Base-by-base conservation (phyloP, 2,113 vertebrate genomes). In the Dermatemys mawii region DNA sequence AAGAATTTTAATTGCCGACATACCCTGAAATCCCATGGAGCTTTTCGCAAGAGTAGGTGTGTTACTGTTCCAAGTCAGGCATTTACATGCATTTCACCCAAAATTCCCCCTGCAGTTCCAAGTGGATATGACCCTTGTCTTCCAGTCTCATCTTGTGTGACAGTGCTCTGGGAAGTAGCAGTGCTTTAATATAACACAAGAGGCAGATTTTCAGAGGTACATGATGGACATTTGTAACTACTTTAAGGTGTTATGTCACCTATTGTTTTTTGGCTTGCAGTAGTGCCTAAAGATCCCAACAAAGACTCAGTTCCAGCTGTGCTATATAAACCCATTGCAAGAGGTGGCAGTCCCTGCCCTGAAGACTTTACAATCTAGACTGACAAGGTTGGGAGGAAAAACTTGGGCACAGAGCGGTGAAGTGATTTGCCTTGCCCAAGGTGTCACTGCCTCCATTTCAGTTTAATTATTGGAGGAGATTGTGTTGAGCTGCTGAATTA, bases 401-500 rank as follows among this genome's bases (percentile, higher is more conserved):
- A 24, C 67, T 90, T 50, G 9, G 51, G 35, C 75, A 81, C 75
- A n/a, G 70, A 70, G 6, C 81, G 79, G 86, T 78, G 54, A 55
- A 85, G 70, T 26, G 86, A 41, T 76, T 85, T 83, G 38, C 26
- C 76, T 81, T 81, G n/a, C 19, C 76, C 93, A 94, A 96, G 94
- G 93, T 97, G 91, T 76, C 49, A 14, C 17, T 51, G 5, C 53
- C 82, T 83, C 24, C 78, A 7, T 83, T 91, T 84, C 94, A 50
- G 26, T 91, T 94, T 90, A 79, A 91, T 96, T 95, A 93, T 95
- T 90, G 73, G 93, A 95, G 88, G 93, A 95, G 94, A 94, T 95
- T 90, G 8, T 17, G 79, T 16, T 83, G 92, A 95, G 97, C 86
- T 91, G 60, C 60, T 83, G 88, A 78, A 3, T 49, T 76, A 82